Conservation (phyloP, 1,140 invertebrate genomes). For the Drosophila chauvacae region DNA sequence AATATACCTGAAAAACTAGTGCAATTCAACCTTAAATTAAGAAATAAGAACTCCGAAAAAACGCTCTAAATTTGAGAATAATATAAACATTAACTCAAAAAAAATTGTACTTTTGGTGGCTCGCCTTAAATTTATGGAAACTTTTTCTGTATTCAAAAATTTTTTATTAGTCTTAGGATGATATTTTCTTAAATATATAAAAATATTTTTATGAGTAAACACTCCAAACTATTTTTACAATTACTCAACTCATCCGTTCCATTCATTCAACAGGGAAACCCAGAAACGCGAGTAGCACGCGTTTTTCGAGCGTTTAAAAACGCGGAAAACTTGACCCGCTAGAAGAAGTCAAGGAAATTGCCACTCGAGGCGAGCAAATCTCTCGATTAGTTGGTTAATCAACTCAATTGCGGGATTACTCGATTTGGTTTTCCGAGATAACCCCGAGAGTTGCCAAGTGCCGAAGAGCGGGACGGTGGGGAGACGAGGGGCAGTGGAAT, state of each 20-base stretch:
- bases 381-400: constrained; percentile 54
- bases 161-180: too few relatives aligned
- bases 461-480: not conserved
- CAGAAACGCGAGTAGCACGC: constrained; percentile 10
- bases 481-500: constrained; percentile 24
- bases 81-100: too few relatives aligned
- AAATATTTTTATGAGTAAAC: too few relatives aligned
- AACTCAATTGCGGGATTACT: constrained; percentile 38
- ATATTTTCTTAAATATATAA: too few relatives aligned
- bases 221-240: not conserved
- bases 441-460: constrained; percentile 22
- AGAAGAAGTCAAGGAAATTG: constrained; percentile 54
- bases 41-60: too few relatives aligned
- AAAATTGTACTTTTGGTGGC: too few relatives aligned
- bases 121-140: too few relatives aligned
- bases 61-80: too few relatives aligned
- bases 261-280: not conserved
- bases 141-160: too few relatives aligned
- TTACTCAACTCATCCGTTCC: not conserved
- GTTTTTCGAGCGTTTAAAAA: constrained; percentile 39
- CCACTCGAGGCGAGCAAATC: constrained; percentile 54
- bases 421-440: constrained; percentile 51
- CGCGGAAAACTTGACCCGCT: constrained; percentile 18
- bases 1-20: too few relatives aligned
- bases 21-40: too few relatives aligned